Conservation (phyloP, 2,888 invertebrate genomes). For the Drosophila buzzatii region DNA sequence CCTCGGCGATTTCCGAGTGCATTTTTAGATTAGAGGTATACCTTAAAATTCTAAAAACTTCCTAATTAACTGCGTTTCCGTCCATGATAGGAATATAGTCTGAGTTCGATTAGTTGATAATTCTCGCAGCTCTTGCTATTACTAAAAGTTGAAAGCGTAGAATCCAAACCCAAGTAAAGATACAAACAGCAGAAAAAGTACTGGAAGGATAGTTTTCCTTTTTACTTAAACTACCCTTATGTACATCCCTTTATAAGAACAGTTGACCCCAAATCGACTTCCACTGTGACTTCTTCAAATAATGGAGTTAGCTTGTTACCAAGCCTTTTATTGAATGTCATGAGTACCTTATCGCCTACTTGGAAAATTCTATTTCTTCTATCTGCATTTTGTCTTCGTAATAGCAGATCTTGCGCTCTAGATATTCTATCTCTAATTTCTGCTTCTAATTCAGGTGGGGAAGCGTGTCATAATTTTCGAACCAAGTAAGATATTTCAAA, state of each 20-base stretch:
- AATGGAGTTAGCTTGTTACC: not conserved
- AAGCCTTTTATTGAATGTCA: not conserved
- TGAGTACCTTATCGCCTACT: not conserved
- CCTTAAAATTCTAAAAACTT: not conserved
- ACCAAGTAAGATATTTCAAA: no score
- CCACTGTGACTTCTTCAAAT: not conserved
- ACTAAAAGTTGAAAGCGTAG: not conserved
- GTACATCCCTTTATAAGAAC: not conserved
- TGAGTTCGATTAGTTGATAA: not conserved
- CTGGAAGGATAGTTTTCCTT: not conserved
- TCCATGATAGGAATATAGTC: not conserved
- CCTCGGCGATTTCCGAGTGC: not conserved
- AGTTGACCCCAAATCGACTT: not conserved
- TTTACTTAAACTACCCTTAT: not conserved
- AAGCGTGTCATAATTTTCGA: no score
- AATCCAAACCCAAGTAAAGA: not conserved
- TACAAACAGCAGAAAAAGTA: not conserved
- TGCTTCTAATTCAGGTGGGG: not conserved
- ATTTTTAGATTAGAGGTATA: not conserved
- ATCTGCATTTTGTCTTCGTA: not conserved
- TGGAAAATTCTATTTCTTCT: not conserved
- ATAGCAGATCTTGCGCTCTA: not conserved
- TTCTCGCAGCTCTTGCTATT: not conserved
- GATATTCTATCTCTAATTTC: not conserved
- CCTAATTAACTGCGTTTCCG: not conserved